These are phyloP conservation scores for Thymallus thymallus DNA, from an alignment of 2,113 vertebrate species.

Conservation along the genomic window DNA sequence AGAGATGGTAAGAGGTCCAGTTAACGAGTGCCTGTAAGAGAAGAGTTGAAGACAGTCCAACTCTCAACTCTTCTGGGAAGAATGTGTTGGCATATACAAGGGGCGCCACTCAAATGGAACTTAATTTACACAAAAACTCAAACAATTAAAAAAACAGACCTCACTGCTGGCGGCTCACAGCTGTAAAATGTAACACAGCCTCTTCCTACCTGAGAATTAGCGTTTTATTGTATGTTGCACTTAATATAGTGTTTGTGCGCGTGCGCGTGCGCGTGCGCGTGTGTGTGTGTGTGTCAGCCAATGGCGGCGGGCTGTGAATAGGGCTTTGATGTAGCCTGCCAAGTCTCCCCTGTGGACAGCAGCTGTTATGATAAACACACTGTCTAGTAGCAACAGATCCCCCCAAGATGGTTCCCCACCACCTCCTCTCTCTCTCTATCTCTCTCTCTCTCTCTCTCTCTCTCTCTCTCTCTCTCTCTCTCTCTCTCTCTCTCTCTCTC, in stretches of 20 bases:
- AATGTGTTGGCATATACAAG: slow-evolving; percentile 73
- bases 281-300: slow-evolving; percentile 42
- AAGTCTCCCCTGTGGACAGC: slow-evolving; percentile 72
- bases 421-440: slow-evolving; percentile 48
- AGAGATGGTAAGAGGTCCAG: slow-evolving; percentile 57
- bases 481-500: slow-evolving; percentile 27
- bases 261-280: no score
- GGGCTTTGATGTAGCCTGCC: slow-evolving; percentile 67
- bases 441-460: not conserved
- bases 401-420: slow-evolving; percentile 61
- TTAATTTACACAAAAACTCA: slow-evolving; percentile 69
- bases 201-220: slow-evolving; percentile 55
- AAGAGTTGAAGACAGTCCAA: slow-evolving; percentile 66
- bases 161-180: slow-evolving; percentile 56
- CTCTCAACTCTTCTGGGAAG: slow-evolving; percentile 66
- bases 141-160: slow-evolving; percentile 68
- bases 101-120: slow-evolving; percentile 71
- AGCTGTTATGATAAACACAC: slow-evolving; percentile 74
- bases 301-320: slow-evolving; percentile 65
- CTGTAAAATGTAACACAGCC: slow-evolving; percentile 52
- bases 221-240: no score
- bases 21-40: slow-evolving; percentile 65
- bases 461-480: slow-evolving; percentile 22
- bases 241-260: no score
- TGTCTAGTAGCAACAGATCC: slow-evolving; percentile 71